Evolutionary conservation across 2,797 vertebrate genomes (phyloP).

Genomic region (Channallabes apus): DNA sequence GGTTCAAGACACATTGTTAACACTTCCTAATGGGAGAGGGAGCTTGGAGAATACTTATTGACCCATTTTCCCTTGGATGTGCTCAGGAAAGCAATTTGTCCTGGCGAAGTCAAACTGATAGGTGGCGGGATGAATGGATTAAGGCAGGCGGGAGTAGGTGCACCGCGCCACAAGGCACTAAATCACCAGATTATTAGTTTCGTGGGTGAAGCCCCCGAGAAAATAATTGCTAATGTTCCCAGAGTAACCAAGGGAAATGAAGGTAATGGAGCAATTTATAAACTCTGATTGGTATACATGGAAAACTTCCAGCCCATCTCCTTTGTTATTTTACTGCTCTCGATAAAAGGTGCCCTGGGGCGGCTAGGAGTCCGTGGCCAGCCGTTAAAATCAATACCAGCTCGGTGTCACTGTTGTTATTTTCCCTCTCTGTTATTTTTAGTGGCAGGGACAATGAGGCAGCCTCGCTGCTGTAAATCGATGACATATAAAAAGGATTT

Average conservation of each 20-base stretch:
- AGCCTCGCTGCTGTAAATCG: constrained; percentile 73
- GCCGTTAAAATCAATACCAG: constrained; percentile 79
- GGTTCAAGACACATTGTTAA: constrained; percentile 68
- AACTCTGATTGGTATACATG: constrained; percentile 82
- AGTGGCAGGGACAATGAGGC: constrained; percentile 62
- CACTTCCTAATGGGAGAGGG: constrained; percentile 67
- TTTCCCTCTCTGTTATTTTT: constrained; percentile 75
- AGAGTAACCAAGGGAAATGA: constrained; percentile 82
- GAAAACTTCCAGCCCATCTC: constrained; percentile 79
- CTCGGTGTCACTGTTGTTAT: constrained; percentile 66
- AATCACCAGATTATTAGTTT: constrained; percentile 82
- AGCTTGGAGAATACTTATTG: constrained; percentile 75
- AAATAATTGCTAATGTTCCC: constrained; percentile 85
- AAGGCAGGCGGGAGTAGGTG: constrained; percentile 71
- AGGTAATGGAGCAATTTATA: constrained; percentile 85
- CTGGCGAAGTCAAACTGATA: constrained; percentile 81
- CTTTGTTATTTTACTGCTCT: constrained; percentile 75
- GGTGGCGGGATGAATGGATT: constrained; percentile 82
- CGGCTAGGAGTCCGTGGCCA: constrained; percentile 57
- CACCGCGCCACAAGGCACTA: constrained; percentile 76
- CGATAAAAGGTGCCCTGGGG: constrained; percentile 75
- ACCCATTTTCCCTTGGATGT: constrained; percentile 76
- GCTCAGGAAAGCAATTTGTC: constrained; percentile 77
- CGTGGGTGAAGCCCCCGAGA: constrained; percentile 78
- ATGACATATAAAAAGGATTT: constrained; percentile 66